Conservation (phyloP, 2,888 invertebrate species). For the Myathropa florea region DNA sequence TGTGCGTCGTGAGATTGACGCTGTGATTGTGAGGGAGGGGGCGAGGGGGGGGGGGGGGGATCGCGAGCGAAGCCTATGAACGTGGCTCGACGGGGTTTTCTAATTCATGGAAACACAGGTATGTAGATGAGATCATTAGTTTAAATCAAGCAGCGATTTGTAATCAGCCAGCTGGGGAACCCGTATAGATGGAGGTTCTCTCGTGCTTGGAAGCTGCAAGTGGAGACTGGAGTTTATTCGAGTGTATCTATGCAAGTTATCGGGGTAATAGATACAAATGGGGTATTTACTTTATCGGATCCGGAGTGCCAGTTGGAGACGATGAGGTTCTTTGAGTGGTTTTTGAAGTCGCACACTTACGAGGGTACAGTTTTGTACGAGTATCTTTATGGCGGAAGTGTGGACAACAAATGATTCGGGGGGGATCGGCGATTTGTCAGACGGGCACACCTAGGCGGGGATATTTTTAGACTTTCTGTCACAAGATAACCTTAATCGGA, state of each 20-base stretch:
- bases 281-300: neutral
- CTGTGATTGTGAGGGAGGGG: neutral
- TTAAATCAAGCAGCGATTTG: conserved; percentile 51
- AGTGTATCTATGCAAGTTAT: neutral
- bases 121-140: conserved; percentile 58
- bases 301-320: neutral
- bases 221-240: neutral
- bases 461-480: neutral
- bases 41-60: no score
- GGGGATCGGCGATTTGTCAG: neutral
- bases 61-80: neutral
- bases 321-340: neutral
- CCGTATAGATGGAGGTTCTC: neutral
- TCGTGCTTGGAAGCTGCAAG: conserved; percentile 1
- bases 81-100: neutral
- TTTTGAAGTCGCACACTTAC: neutral
- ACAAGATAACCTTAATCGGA: no score
- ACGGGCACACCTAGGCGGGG: neutral
- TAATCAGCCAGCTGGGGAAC: conserved; percentile 17
- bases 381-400: neutral
- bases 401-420: no score
- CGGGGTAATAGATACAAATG: neutral
- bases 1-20: neutral
- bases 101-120: conserved; percentile 45
- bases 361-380: neutral